These are phyloP conservation scores for Trichechus manatus DNA, from an alignment of 2,113 vertebrate genomes.

Conservation along the genomic window DNA sequence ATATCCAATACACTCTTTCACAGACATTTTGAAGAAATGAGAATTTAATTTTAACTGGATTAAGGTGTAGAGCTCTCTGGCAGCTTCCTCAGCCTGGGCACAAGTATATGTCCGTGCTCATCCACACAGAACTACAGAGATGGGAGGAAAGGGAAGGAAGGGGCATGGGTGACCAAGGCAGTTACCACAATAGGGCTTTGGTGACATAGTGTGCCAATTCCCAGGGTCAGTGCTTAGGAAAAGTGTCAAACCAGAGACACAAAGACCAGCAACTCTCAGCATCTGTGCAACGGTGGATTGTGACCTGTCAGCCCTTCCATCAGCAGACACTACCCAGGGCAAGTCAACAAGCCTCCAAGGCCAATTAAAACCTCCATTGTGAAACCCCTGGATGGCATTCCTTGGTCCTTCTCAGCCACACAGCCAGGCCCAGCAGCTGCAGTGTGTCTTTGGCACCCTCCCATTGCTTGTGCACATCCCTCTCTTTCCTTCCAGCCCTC, in stretches of 20 bases:
- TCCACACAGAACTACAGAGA: neutral
- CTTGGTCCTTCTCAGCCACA: neutral
- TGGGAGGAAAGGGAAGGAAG: neutral
- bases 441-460: neutral
- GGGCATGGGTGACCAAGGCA: neutral
- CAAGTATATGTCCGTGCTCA: neutral
- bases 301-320: neutral
- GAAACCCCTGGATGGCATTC: neutral
- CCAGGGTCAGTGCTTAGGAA: neutral
- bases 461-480: neutral
- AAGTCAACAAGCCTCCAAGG: neutral
- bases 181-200: neutral
- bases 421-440: neutral
- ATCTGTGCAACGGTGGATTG: neutral
- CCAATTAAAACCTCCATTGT: neutral
- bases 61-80: neutral
- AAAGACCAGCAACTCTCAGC: neutral
- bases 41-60: slow-evolving; percentile 55
- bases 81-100: neutral
- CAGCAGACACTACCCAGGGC: neutral
- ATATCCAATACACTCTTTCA: neutral
- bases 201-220: neutral
- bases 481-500: neutral
- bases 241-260: neutral
- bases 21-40: slow-evolving; percentile 45